phyloP scores from a whole-genome alignment of 2,113 vertebrate species.

The Lynx canadensis region DNA sequence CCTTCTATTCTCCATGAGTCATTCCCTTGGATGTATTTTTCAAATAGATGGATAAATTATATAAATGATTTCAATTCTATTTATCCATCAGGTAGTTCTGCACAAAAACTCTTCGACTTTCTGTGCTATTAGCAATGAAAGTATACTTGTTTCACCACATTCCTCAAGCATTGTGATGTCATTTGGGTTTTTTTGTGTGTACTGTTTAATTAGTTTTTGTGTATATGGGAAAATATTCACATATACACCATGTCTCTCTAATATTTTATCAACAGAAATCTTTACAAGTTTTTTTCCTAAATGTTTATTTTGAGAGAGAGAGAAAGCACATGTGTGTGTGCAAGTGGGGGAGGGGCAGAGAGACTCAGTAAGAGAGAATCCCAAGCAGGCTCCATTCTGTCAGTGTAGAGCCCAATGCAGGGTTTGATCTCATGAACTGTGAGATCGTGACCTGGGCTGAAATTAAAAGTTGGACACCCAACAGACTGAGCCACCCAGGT shows the following conservation, averaged over 20 bases:
- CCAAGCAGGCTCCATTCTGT: too few relatives aligned
- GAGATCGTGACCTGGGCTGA: too few relatives aligned
- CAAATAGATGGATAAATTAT: constrained; percentile 36
- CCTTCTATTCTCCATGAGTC: neutral
- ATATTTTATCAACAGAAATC: constrained; percentile 21
- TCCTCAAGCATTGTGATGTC: neutral
- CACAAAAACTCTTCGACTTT: constrained; percentile 35
- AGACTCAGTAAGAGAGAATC: too few relatives aligned
- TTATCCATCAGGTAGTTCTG: neutral
- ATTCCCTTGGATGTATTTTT: constrained; percentile 12
- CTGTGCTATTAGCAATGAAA: neutral
- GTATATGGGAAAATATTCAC: neutral
- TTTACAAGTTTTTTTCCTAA: neutral
- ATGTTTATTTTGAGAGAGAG: too few relatives aligned
- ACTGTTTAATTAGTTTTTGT: neutral
- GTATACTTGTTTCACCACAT: neutral
- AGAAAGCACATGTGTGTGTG: too few relatives aligned
- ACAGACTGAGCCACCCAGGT: too few relatives aligned
- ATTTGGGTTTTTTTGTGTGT: neutral
- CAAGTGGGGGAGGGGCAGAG: too few relatives aligned
- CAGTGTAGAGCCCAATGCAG: too few relatives aligned
- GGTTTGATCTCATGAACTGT: too few relatives aligned
- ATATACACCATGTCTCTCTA: neutral
- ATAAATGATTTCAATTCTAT: constrained; percentile 30
- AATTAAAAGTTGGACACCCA: too few relatives aligned